A percentile compares a stretch with the other conserved stretches of the same genome.
Evolutionary conservation across 2,888 invertebrate species (phyloP).

Genomic region (Synergus japonicus): DNA sequence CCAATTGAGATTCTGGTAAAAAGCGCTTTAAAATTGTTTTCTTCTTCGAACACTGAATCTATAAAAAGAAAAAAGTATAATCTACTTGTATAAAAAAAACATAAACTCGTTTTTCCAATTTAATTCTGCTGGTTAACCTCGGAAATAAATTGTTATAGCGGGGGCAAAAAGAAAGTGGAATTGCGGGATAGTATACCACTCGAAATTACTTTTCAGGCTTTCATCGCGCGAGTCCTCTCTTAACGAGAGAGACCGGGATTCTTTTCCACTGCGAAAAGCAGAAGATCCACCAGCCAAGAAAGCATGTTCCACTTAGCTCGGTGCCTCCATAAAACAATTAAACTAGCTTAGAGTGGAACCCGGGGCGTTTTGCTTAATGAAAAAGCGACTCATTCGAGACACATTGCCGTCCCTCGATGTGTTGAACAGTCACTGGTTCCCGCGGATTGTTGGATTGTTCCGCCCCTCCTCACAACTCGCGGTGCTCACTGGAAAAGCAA

Average conservation of each 20-base stretch:
- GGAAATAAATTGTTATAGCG: constrained; percentile 20
- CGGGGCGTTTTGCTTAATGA: constrained; percentile 51
- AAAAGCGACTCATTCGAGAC: constrained; percentile 49
- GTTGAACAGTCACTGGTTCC: constrained; percentile 43
- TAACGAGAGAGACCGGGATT: constrained; percentile 37
- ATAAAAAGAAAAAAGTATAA: not conserved
- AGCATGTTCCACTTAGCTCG: constrained; percentile 47
- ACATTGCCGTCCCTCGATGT: constrained; percentile 40
- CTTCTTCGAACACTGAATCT: too few relatives aligned
- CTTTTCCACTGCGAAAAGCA: constrained; percentile 40
- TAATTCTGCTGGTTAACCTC: not conserved
- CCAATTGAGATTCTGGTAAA: too few relatives aligned
- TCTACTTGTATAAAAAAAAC: not conserved
- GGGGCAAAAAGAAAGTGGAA: not conserved
- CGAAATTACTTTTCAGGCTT: constrained; percentile 33
- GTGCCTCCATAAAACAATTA: constrained; percentile 50
- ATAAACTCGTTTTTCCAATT: not conserved
- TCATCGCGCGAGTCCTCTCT: constrained; percentile 39
- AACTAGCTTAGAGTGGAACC: constrained; percentile 45
- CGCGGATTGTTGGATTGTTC: constrained; percentile 42
- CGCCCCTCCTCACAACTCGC: not conserved
- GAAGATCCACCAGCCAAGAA: constrained; percentile 43
- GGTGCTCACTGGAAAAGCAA: not conserved
- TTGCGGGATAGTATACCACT: constrained; percentile 4
- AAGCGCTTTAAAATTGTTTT: too few relatives aligned